Percentiles rank a stretch among this genome's conserved stretches.
Conservation (phyloP, 2,888 invertebrate genomes). For the Drosophila atripex region DNA sequence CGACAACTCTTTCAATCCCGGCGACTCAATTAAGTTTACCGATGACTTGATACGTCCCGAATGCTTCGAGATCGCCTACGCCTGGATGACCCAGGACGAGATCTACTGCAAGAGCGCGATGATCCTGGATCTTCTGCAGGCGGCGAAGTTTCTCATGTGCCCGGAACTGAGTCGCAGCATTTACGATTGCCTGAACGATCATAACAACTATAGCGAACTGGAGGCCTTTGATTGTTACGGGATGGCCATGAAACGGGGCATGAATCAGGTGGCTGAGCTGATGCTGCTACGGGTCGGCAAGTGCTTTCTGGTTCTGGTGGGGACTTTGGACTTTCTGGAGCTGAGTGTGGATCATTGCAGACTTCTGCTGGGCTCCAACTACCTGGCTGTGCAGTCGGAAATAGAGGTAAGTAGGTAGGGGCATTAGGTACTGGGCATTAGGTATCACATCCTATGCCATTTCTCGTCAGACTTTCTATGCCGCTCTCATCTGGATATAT, state of each 20-base stretch:
- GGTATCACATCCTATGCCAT: neutral
- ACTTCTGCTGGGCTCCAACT: neutral
- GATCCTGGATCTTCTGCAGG: neutral
- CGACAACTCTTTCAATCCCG: neutral
- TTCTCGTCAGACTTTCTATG: neutral
- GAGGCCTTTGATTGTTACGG: neutral
- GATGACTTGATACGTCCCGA: neutral
- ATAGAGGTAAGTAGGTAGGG: slow-evolving; percentile 11
- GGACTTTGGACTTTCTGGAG: neutral
- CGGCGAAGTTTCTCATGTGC: neutral
- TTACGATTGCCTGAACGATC: neutral
- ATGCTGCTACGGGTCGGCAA: slow-evolving; percentile 6
- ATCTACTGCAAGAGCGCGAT: neutral
- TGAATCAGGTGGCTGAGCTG: neutral
- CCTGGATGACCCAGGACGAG: neutral
- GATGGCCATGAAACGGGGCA: neutral
- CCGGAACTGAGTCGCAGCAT: neutral
- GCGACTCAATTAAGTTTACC: neutral
- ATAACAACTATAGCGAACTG: neutral
- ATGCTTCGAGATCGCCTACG: slow-evolving; percentile 4
- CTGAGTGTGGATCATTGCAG: neutral
- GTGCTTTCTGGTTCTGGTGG: slow-evolving; percentile 5
- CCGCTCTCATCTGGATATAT: slow-evolving; percentile 4
- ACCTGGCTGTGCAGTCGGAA: slow-evolving; percentile 6
- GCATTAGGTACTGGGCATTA: neutral